These are phyloP conservation scores for Anthopleura sola DNA, from an alignment of 64 coral and sea anemone species.

Conservation along the genomic window DNA sequence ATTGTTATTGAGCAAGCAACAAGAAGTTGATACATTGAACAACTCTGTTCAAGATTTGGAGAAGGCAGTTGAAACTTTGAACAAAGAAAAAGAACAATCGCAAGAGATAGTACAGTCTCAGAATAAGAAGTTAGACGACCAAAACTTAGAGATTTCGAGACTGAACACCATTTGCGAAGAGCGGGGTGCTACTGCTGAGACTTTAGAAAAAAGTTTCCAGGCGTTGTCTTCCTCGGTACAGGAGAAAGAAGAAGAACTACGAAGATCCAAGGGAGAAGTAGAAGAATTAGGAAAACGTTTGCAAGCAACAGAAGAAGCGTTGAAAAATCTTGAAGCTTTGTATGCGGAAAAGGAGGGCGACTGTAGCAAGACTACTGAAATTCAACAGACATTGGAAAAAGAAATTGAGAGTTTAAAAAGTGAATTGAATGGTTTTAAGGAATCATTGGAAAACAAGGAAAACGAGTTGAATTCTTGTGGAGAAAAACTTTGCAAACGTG, in stretches of 20 bases:
- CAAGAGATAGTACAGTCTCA: slow-evolving; percentile 19
- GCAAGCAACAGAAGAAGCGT: slow-evolving; percentile 43
- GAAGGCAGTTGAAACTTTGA: slow-evolving; percentile 7
- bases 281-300: slow-evolving; percentile 46
- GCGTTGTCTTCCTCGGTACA: slow-evolving; percentile 27
- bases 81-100: slow-evolving; percentile 30
- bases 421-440: slow-evolving; percentile 23
- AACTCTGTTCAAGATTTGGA: neutral
- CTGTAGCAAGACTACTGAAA: slow-evolving; percentile 30
- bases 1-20: neutral
- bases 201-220: slow-evolving; percentile 41
- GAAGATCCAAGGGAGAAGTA: slow-evolving; percentile 31
- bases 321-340: slow-evolving; percentile 34
- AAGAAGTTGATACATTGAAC: neutral
- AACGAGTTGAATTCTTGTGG: slow-evolving; percentile 36
- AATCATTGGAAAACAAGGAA: slow-evolving; percentile 42
- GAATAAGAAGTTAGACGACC: slow-evolving; percentile 32
- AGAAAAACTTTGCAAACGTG: slow-evolving; percentile 31
- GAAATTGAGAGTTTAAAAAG: slow-evolving; percentile 44
- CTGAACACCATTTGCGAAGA: slow-evolving; percentile 37
- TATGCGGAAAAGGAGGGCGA: slow-evolving; percentile 31
- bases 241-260: slow-evolving; percentile 56
- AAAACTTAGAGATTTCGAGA: neutral
- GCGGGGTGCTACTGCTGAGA: slow-evolving; percentile 16
- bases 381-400: slow-evolving; percentile 8